A percentile compares a stretch with the other conserved stretches of the same genome.
Conservation (phyloP, 2,797 vertebrate species). For the Sebastes vulpes region DNA sequence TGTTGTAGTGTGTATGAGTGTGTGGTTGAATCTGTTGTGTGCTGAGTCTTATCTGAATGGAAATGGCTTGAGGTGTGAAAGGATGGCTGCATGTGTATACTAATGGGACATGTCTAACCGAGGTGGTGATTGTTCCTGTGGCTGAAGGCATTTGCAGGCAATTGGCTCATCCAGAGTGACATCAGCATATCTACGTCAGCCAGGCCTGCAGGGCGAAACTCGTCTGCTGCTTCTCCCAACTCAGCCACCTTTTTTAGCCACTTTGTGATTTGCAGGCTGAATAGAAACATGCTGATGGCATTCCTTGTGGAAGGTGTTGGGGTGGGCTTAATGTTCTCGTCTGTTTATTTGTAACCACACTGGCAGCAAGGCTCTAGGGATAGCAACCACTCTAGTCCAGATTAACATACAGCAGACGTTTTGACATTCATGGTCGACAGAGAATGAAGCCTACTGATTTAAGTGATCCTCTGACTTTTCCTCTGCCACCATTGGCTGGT, state of each 20-base stretch:
- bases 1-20: not conserved
- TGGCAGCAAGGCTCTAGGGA: not conserved
- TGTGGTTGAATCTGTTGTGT: not conserved
- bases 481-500: too few species aligned
- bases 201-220: not conserved
- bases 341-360: not conserved
- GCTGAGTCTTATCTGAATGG: not conserved
- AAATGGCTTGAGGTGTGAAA: not conserved
- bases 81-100: not conserved
- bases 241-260: not conserved
- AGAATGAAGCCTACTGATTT: not conserved
- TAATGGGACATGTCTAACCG: not conserved
- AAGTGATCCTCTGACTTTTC: too few species aligned
- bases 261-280: not conserved
- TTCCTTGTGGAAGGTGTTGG: not conserved
- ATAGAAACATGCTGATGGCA: not conserved
- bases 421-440: not conserved
- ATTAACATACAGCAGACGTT: not conserved
- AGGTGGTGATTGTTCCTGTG: not conserved
- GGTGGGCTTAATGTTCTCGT: not conserved
- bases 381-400: not conserved
- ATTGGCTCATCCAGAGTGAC: not conserved
- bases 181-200: not conserved
- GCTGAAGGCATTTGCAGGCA: not conserved
- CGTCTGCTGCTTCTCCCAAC: not conserved